phyloP scores from a whole-genome alignment of 2,888 invertebrate genomes.

The Lamellibrachia columna region DNA sequence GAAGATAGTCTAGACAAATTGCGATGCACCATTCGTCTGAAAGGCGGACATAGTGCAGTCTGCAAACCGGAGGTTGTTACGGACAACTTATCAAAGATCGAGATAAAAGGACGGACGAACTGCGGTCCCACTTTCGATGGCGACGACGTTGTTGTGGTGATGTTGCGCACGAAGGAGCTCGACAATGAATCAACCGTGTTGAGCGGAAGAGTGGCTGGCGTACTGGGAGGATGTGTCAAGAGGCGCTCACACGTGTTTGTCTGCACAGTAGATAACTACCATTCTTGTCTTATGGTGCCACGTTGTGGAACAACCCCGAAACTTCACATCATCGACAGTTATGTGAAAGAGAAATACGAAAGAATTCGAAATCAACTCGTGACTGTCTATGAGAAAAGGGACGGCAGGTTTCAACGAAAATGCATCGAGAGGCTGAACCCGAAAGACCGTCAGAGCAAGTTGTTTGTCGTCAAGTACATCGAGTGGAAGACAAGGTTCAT shows the following conservation, averaged over 20 bases:
- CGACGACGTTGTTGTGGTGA: conserved; percentile 31
- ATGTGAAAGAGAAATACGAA: not conserved
- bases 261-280: conserved; percentile 25
- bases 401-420: not conserved
- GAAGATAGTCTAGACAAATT: too few relatives aligned
- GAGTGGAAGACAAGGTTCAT: too few relatives aligned
- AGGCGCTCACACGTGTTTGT: conserved; percentile 16
- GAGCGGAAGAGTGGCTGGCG: conserved; percentile 26
- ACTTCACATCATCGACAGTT: conserved; percentile 23
- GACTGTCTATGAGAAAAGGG: not conserved
- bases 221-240: not conserved
- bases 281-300: conserved; percentile 20
- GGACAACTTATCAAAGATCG: conserved; percentile 65
- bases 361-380: not conserved
- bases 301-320: conserved; percentile 21
- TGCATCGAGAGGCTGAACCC: not conserved
- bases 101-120: conserved; percentile 33
- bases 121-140: conserved; percentile 38
- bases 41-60: too few relatives aligned
- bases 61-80: too few relatives aligned
- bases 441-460: not conserved
- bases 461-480: conserved; percentile 24
- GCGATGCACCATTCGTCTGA: too few relatives aligned
- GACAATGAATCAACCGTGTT: not conserved
- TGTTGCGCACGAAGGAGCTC: conserved; percentile 25